Base-by-base conservation (phyloP, 2,797 vertebrate species). In the Borostomias antarcticus region DNA sequence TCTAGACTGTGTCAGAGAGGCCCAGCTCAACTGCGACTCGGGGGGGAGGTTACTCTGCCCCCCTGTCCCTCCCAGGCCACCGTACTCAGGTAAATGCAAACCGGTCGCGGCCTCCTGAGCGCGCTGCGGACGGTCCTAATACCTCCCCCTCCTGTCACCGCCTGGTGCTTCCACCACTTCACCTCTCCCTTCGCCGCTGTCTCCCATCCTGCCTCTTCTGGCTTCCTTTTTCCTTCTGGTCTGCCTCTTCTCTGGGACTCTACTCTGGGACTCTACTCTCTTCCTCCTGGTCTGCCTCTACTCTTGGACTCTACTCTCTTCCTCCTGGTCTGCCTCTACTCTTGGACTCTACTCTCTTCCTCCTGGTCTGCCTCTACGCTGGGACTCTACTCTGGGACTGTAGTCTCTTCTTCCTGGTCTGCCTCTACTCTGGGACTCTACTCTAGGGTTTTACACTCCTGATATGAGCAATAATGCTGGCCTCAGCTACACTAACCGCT, bases 1-100 rank as follows among this genome's bases (percentile, higher is more conserved):
- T 91, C 90, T 99, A 89, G 98, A 99, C 89, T 96, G 94, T 88
- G 94, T 94, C 77, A 96, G 95, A 85, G 95, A 94, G 92, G 92
- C 86, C 45, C 81, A 86, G 70, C 89, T 95, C 35, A 37, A 6
- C 83, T 93, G 94, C 88, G 96, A 97, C 75, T 89, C 91, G 91
- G 80, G 89, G 26, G 93, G 94, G 90, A 96, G 93, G 87, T 89
- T 95, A 80, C 80, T 93, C 68, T 93, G 93, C 82, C 97, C 97
- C 86, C 97, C 97, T 68, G 91, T 99, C 66, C 97, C 97, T 88
- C 97, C 97, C 82, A 95, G 97, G 83, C 96, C 95, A 82, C 90
- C 92, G 13, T 94, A 95, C 84, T 91, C 94, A 91, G 96, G 97
- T 98, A 94, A 92, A 89, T n/a, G n/a, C 45, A 17, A 64, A 62